These are phyloP conservation scores for Drosophila suzukii DNA, from an alignment of 1,140 invertebrate genomes.

Conservation along the genomic window DNA sequence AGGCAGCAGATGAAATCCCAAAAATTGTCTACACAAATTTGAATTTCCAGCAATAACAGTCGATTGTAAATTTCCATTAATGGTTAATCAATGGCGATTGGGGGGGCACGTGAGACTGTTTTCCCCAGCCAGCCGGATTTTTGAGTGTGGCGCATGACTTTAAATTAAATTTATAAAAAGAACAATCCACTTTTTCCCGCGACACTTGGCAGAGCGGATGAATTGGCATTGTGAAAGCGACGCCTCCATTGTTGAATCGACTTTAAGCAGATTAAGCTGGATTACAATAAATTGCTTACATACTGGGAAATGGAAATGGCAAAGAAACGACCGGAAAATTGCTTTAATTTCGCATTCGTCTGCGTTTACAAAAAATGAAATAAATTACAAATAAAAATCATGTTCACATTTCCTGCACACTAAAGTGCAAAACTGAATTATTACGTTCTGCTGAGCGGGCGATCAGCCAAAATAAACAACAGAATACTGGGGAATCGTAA, in stretches of 20 bases:
- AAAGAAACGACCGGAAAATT: slow-evolving; percentile 35
- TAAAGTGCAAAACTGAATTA: slow-evolving; percentile 55
- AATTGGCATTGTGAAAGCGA: slow-evolving; percentile 27
- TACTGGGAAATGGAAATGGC: slow-evolving; percentile 16
- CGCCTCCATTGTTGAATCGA: slow-evolving; percentile 31
- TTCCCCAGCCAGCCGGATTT: slow-evolving; percentile 3
- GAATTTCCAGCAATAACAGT: slow-evolving; percentile 40
- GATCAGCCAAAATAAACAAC: slow-evolving; percentile 50
- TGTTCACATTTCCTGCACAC: slow-evolving; percentile 53
- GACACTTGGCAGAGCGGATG: slow-evolving; percentile 17
- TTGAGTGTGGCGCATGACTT: slow-evolving; percentile 54
- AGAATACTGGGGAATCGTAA: slow-evolving; percentile 17
- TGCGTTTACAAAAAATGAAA: slow-evolving; percentile 21
- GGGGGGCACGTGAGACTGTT: slow-evolving; percentile 39
- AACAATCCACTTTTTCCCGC: slow-evolving; percentile 25
- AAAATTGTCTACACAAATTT: slow-evolving; percentile 17
- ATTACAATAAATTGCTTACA: slow-evolving; percentile 68
- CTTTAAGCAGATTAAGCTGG: slow-evolving; percentile 69
- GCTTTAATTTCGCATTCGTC: slow-evolving; percentile 62
- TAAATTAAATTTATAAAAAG: slow-evolving; percentile 48
- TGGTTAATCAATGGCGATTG: slow-evolving; percentile 62
- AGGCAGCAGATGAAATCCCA: slow-evolving; percentile 36
- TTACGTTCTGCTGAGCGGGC: slow-evolving; percentile 67
- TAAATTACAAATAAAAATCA: slow-evolving; percentile 35
- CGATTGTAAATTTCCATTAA: slow-evolving; percentile 53